Evolutionary conservation across 2,113 vertebrate genomes (phyloP).

Genomic region (Pongo pygmaeus): DNA sequence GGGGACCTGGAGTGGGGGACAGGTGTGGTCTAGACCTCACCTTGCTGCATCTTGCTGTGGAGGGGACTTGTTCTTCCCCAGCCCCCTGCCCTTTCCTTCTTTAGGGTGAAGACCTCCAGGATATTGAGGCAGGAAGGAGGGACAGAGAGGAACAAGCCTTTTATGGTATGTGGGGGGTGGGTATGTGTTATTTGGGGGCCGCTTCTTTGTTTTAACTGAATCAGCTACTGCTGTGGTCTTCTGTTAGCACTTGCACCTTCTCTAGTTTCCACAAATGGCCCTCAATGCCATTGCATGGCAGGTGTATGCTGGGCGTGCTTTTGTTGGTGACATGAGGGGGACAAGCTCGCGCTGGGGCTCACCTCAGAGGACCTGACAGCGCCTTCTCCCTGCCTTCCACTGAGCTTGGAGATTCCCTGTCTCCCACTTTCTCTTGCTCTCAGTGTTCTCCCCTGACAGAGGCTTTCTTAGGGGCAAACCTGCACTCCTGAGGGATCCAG

Average conservation of each 20-base stretch:
- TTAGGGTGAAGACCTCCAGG: background rate
- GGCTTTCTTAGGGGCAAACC: fast-evolving
- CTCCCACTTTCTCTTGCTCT: background rate
- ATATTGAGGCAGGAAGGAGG: background rate
- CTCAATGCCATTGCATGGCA: background rate
- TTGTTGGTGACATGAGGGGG: too few relatives aligned
- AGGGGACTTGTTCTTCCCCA: background rate
- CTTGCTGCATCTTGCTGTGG: background rate
- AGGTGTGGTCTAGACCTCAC: background rate
- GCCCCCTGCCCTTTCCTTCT: background rate
- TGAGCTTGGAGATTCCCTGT: fast-evolving
- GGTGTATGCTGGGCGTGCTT: fast-evolving
- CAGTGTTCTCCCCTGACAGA: too few relatives aligned
- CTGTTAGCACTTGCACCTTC: background rate
- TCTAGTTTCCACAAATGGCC: background rate
- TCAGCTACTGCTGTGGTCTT: background rate
- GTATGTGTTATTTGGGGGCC: background rate
- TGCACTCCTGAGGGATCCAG: background rate
- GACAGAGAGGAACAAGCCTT: fast-evolving
- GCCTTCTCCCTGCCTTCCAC: too few relatives aligned
- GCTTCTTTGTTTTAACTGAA: background rate
- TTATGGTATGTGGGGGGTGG: background rate
- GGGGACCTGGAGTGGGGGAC: background rate
- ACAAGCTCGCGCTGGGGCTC: background rate
- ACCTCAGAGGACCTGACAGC: background rate